Base-by-base conservation (phyloP, 2,113 vertebrate genomes). In the Oryzias melastigma region DNA sequence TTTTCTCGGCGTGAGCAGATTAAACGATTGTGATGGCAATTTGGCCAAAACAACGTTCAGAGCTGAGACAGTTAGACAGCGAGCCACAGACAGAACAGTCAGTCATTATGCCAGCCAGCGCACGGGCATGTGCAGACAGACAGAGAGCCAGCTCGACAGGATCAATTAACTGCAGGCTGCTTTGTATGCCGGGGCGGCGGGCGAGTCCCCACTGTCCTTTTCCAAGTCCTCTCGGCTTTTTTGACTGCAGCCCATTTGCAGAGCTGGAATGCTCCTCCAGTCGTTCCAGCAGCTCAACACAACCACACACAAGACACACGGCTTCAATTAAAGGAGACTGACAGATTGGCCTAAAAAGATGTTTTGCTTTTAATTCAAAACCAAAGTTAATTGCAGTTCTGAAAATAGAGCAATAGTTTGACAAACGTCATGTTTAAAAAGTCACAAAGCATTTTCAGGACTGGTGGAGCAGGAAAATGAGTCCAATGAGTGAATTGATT, bases 1-100 rank as follows among this genome's bases (percentile, higher is more conserved):
- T 74, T 71, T 59, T 75, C 77, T 68, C 54, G 22, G 73, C 72
- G 74, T 73, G 73, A 77, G 62, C 68, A 87, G 76, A 89, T 86
- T 90, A 88, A 92, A 87, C 49, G 80, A 90, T 75, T 83, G 82
- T 90, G 88, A 91, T 87, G 87, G 89, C 88, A 88, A 89, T 86
- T 88, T 86, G 75, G 79, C 77, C 78, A 35, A 82, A 81, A 89
- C 84, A 85, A 75, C 75, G 81, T 82, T 84, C 51, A 73, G 66
- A 65, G 73, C 63, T 27, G 50, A 82, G 83, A 82, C 77, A 75
- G 83, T 85, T 62, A 81, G 79, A 84, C 78, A 83, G 61, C 24
- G 47, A 52, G 55, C 75, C 47, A 58, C 18, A 52, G 73, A 77
- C 58, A 76, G 56, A 71, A 73, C 20, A 69, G 59, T 74, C 70